Base-by-base conservation (phyloP, 2,113 vertebrate genomes). In the Varanus komodoensis region DNA sequence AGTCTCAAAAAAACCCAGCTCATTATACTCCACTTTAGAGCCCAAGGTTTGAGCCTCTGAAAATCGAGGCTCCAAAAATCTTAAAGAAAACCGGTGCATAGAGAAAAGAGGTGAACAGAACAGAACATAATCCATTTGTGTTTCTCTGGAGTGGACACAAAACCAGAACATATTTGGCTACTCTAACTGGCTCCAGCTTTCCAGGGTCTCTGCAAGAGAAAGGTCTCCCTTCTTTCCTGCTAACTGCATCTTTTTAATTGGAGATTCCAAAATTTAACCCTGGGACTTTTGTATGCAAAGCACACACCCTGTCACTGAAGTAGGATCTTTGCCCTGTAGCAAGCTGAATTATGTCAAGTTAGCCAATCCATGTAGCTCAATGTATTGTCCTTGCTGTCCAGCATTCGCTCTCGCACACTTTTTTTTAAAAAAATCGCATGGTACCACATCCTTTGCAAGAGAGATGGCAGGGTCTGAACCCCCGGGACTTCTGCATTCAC, bases 1-100 rank as follows among this genome's bases (percentile, higher is more conserved):
- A 1, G 83, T 1, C 82, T 48, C 15, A 5, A 6, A 32, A 7
- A 78, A 44, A 44, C 38, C 75, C 0, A 80, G 93, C 87, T 88
- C 88, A 0, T 4, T 0, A 29, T 29, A 3, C 0, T 25, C 0
- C 0, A 38, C 67, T 34, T 44, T 8, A 0, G 0, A 8, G 86
- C 82, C 57, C 44, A 4, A 67, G 88, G 6, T 29, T 52, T 68
- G 29, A 91, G n/a, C 75, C 25, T 9, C 89, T 84, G 21, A 29
- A 69, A 89, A 89, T 15, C 25, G 25, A 11, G 50, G 44, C 38
- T 25, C 52, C 54, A 7, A 32, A 74, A 64, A 32, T 34, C n/a
- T 9, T 1, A 1, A 48, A 29, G 29, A 68, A 81, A 81, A 73
- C 8, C 4, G 23, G 32, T 48, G 8, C 32, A 27, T 14, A 23